Percentiles rank a stretch among this genome's conserved stretches.
Conservation (phyloP, 2,888 invertebrate species). For the Micropterix aruncella region DNA sequence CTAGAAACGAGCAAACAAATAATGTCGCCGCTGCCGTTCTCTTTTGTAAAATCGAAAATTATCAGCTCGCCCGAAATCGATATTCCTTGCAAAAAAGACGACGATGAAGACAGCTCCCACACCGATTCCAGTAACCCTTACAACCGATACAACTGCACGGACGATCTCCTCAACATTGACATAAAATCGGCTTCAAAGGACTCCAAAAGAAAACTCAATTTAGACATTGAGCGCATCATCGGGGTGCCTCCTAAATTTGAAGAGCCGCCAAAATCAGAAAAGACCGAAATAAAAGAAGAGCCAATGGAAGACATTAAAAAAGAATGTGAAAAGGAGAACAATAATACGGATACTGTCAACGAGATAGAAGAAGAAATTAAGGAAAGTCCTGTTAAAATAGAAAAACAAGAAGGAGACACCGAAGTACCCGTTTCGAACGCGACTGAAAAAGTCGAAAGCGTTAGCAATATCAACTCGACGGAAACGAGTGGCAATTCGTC, state of each 20-base stretch:
- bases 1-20: no score
- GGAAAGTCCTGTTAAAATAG: slow-evolving; percentile 5
- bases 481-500: slow-evolving; percentile 37
- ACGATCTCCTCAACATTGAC: background rate
- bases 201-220: slow-evolving; percentile 14
- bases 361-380: slow-evolving; percentile 4
- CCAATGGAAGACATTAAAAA: slow-evolving; percentile 7
- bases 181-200: background rate
- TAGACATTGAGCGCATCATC: slow-evolving; percentile 28
- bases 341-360: slow-evolving; percentile 7
- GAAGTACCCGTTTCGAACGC: no score
- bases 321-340: slow-evolving; percentile 10
- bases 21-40: no score
- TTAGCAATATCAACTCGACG: slow-evolving; percentile 17
- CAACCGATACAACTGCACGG: background rate
- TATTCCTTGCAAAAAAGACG: background rate
- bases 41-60: background rate
- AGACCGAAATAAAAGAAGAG: background rate
- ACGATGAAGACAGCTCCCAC: background rate
- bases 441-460: slow-evolving; percentile 7
- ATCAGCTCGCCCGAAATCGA: background rate
- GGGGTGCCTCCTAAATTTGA: slow-evolving; percentile 21
- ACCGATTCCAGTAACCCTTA: background rate
- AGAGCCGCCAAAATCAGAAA: slow-evolving; percentile 7
- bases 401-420: slow-evolving; percentile 13